Evolutionary conservation across 1,140 invertebrate species (phyloP).

Genomic region (Zaprionus vittiger): DNA sequence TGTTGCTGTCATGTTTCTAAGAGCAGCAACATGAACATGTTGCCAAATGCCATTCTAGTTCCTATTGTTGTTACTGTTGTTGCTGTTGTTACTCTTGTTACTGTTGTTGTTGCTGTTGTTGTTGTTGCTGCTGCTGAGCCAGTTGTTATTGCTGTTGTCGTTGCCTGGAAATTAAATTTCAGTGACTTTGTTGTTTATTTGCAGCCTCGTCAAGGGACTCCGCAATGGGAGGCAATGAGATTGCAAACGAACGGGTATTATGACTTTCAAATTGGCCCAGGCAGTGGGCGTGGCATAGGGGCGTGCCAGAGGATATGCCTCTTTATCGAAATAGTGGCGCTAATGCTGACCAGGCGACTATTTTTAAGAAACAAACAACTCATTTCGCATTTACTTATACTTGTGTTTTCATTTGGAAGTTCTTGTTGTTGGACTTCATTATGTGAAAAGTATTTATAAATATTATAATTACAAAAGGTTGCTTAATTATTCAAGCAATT

Average conservation of each 20-base stretch:
- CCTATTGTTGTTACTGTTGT: slow-evolving; percentile 25
- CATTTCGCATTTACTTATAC: not conserved
- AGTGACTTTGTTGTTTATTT: slow-evolving; percentile 82
- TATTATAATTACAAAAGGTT: not conserved
- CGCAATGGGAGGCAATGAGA: slow-evolving; percentile 26
- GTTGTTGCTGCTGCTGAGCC: slow-evolving; percentile 17
- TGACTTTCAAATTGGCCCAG: slow-evolving; percentile 50
- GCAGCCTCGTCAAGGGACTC: slow-evolving; percentile 36
- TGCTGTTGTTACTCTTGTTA: slow-evolving; percentile 34
- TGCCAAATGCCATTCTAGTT: slow-evolving; percentile 70
- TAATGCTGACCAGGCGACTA: not conserved
- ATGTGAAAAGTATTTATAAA: not conserved
- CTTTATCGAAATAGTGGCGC: not conserved
- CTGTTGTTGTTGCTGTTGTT: slow-evolving; percentile 21
- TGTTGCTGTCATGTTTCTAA: slow-evolving; percentile 75
- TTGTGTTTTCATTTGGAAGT: not conserved
- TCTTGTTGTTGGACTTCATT: not conserved
- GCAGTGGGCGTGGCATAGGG: slow-evolving; percentile 5
- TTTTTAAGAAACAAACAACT: not conserved
- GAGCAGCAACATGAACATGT: slow-evolving; percentile 79
- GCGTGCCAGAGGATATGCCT: slow-evolving; percentile 3
- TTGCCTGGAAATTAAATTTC: slow-evolving; percentile 77
- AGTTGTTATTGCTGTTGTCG: slow-evolving; percentile 52
- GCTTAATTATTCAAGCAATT: not conserved
- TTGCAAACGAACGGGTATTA: slow-evolving; percentile 51